Evolutionary conservation across 2,888 invertebrate genomes (phyloP), one percentile per base, ranked within the genome.

Genomic region (Protophormia terraenovae): DNA sequence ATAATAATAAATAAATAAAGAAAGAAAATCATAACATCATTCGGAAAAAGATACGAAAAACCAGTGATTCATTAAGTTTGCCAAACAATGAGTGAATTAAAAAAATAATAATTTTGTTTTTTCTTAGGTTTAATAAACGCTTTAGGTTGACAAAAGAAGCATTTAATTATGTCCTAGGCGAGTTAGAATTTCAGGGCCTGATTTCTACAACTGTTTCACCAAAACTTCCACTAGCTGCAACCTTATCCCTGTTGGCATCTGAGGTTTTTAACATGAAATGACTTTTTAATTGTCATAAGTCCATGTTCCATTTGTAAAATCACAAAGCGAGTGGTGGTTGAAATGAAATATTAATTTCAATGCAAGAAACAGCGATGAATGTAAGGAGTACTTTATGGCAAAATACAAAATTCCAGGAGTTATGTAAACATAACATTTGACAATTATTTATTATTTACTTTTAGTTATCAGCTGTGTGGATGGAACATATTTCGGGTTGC

Each of bases 251-350:
- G 12, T 64, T 64, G 19, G 67, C 67, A 1, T 8, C 47, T 1
- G 67, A 32, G 12, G 67, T 32, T 67, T 67, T 19, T 32, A 67
- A 32, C 32, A 50, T 50, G 67, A 2, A 67, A 67, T 7, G 67
- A 67, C 3, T 67, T 67, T 67, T 50, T 50, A 29, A 67, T 67
- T 8, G 67, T 32, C 2, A 32, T 32, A 1, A 50, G 19, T 12
- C 47, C 32, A 19, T 50, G 67, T 50, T 10, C 67, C 2, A 27
- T 64, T 8, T 41, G 22, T 4, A 64, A 64, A 38, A 41, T 64
- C 5, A 22, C 14, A 0, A 47, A 29, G 16, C 29, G 47, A 3
- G 47, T 67, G 3, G n/a, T 50, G 2, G 16, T 47, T 19, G 47
- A 67, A 10, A n/a, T 67, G 32, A 47, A 67, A 5, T 32, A 67